Evolutionary conservation across 2,888 invertebrate species (phyloP).

Genomic region (Prionchulus punctatus): DNA sequence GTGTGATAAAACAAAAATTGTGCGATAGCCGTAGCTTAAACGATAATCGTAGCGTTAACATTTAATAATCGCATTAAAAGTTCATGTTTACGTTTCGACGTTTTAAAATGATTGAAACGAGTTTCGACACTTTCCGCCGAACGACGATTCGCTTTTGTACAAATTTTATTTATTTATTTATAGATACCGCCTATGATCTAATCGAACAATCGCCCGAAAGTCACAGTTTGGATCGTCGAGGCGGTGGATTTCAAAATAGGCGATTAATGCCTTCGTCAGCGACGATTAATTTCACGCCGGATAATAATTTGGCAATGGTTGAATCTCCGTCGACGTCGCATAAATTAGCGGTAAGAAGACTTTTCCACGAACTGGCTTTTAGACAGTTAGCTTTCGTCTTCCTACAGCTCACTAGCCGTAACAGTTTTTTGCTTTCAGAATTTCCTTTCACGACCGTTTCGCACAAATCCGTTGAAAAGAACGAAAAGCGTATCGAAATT

Average conservation of each 20-base stretch:
- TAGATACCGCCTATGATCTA: conserved; percentile 10
- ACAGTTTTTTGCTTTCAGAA: conserved; percentile 17
- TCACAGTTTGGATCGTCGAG: conserved; percentile 10
- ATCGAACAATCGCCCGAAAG: neutral
- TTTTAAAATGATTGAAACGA: too few relatives aligned
- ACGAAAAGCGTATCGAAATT: conserved; percentile 31
- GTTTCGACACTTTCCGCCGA: too few relatives aligned
- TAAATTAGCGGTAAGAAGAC: conserved; percentile 7
- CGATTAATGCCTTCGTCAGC: neutral
- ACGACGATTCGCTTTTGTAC: too few relatives aligned
- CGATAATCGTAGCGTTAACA: too few relatives aligned
- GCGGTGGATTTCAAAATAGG: neutral
- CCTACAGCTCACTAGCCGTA: neutral
- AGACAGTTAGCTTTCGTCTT: too few relatives aligned
- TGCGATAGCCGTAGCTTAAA: neutral
- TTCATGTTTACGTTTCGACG: too few relatives aligned
- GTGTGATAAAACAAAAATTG: neutral
- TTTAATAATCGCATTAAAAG: too few relatives aligned
- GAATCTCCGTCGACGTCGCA: conserved; percentile 10
- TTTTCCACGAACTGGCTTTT: too few relatives aligned
- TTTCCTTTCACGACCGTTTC: conserved; percentile 27
- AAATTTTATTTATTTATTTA: conserved; percentile 1
- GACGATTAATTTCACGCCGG: neutral
- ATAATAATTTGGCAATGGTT: conserved; percentile 2
- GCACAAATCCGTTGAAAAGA: conserved; percentile 27